phyloP scores from a whole-genome alignment of 2,888 invertebrate species.

The Synergus japonicus region DNA sequence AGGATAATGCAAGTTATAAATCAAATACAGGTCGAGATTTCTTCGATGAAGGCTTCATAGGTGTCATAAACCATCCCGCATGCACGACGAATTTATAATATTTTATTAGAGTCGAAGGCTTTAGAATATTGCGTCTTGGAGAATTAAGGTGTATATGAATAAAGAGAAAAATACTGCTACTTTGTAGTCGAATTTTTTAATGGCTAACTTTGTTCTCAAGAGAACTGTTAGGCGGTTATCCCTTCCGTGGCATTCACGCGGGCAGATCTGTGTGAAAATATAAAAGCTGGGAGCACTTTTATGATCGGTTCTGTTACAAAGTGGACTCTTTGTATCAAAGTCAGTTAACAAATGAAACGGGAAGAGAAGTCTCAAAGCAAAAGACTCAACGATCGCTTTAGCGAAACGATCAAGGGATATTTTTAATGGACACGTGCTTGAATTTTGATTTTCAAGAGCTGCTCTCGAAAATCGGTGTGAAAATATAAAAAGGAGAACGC shows the following conservation, averaged over 20 bases:
- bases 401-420: neutral
- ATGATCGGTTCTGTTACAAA: conserved; percentile 73
- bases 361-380: conserved; percentile 30
- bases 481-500: neutral
- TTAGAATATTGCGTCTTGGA: conserved; percentile 48
- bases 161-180: conserved; percentile 55
- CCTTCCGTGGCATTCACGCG: conserved; percentile 67
- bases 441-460: neutral
- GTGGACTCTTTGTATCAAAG: conserved; percentile 67
- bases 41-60: conserved; percentile 66
- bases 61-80: conserved; percentile 70
- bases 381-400: conserved; percentile 39
- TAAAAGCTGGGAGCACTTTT: conserved; percentile 67
- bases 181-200: conserved; percentile 68
- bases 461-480: neutral
- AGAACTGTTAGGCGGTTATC: conserved; percentile 65
- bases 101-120: conserved; percentile 68
- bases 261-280: conserved; percentile 69
- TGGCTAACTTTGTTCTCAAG: conserved; percentile 69
- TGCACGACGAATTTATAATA: conserved; percentile 74
- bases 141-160: conserved; percentile 32
- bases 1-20: conserved; percentile 45
- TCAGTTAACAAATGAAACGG: conserved; percentile 49
- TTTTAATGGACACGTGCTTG: conserved; percentile 6
- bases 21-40: conserved; percentile 51